Conservation (phyloP, 2,113 vertebrate genomes). For the Nycticebus coucang region DNA sequence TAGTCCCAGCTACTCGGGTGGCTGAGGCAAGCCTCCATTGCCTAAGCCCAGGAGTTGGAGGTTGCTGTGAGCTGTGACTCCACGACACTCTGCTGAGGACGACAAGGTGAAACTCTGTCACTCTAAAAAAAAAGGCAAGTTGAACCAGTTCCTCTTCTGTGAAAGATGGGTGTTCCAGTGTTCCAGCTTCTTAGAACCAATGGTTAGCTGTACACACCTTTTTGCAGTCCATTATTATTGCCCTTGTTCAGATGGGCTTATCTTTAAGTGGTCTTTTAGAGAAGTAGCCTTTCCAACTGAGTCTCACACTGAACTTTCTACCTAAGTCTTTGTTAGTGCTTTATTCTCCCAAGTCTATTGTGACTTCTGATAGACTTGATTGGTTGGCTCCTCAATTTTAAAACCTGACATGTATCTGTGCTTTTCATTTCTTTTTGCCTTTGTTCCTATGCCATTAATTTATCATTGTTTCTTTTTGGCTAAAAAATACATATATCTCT, state of each 20-base stretch:
- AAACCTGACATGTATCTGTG: neutral
- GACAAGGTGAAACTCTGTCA: too few relatives aligned
- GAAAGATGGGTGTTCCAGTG: neutral
- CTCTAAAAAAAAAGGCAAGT: too few relatives aligned
- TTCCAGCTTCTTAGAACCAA: neutral
- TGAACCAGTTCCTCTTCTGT: neutral
- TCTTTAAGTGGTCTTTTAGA: slow-evolving; percentile 2
- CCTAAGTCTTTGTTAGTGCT: neutral
- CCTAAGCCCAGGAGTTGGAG: too few relatives aligned
- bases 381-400: neutral
- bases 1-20: too few relatives aligned
- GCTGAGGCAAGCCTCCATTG: too few relatives aligned
- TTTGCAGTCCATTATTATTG: neutral
- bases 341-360: neutral
- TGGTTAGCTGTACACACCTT: neutral
- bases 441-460: neutral
- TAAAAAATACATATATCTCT: slow-evolving; percentile 10
- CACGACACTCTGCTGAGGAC: too few relatives aligned
- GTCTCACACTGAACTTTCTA: neutral
- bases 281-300: slow-evolving; percentile 11
- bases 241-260: neutral
- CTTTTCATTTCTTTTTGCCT: neutral
- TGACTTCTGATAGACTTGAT: neutral
- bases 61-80: too few relatives aligned
- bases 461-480: neutral